Conservation (phyloP, 1,140 invertebrate genomes). For the Diorhabda carinulata region DNA sequence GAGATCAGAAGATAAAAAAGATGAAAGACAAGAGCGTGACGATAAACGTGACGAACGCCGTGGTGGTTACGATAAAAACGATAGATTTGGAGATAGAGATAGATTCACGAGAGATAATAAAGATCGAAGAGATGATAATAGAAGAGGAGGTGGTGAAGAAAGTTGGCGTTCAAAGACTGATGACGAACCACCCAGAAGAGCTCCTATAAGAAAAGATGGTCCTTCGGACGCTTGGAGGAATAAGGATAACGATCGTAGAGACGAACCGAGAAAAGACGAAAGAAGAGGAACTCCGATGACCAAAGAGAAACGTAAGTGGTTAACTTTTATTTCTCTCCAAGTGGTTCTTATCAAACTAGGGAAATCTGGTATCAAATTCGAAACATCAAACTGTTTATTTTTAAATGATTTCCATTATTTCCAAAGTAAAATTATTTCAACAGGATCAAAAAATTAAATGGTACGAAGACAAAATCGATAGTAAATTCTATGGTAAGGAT, state of each 20-base stretch:
- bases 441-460: too few relatives aligned
- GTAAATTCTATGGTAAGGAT: too few relatives aligned
- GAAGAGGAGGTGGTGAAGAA: constrained; percentile 18
- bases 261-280: constrained; percentile 7
- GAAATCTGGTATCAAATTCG: too few relatives aligned
- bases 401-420: too few relatives aligned
- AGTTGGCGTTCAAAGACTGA: constrained; percentile 16
- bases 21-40: constrained; percentile 13
- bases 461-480: too few relatives aligned
- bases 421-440: too few relatives aligned
- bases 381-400: background rate
- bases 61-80: constrained; percentile 11
- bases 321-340: background rate
- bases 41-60: constrained; percentile 18
- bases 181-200: constrained; percentile 18
- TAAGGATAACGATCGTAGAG: constrained; percentile 7
- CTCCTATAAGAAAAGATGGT: background rate
- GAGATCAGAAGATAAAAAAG: constrained; percentile 20
- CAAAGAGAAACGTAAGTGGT: constrained; percentile 16
- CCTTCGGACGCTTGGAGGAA: constrained; percentile 12
- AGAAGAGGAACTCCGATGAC: constrained; percentile 7
- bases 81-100: constrained; percentile 20
- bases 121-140: constrained; percentile 3
- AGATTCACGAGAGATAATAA: background rate
- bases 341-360: too few relatives aligned